Base-by-base conservation (phyloP, 2,113 vertebrate genomes). In the Pardalotus punctatus region DNA sequence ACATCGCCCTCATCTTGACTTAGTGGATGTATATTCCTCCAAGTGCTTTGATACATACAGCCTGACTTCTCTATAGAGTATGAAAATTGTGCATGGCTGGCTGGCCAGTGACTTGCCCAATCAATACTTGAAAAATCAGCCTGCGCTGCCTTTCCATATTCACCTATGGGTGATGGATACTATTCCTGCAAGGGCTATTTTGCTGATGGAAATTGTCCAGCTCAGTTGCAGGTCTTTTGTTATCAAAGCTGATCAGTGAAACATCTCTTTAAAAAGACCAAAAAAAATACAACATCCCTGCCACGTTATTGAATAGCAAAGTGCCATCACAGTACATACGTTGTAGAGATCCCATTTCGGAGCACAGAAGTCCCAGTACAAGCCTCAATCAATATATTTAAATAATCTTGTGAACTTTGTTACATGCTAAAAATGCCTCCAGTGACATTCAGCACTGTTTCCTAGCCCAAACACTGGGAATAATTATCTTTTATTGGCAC, bases 91-190 rank as follows among this genome's bases (percentile, higher is more conserved):
- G 21, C 42, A 21, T 36, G 60, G 36, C 66, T 72, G 87, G 38
- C 51, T 95, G 79, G 67, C 71, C 86, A 45, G 69, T 51, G 56
- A 66, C 51, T 67, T 36, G 27, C 31, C 83, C 86, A 86, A 93
- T 86, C 83, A 90, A 70, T 92, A 90, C 31, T 70, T 88, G 79
- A 90, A 86, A 94, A 81, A 95, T 81, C 64, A 90, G 33, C 81
- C 56, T 73, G 47, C 4, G 0, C 51, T 83, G n/a, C 43, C 82
- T 90, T 77, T 90, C 56, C 28, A n/a, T 92, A 74, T 64, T 86
- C 83, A 83, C 71, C 61, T 62, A 2, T 29, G n/a, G 47, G 51
- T 90, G 74, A 96, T 66, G 64, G 71, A 95, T 93, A 57, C 45
- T 65, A 7, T 42, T 50, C 54, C 84, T 85, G 57, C n/a, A 64